Evolutionary conservation across 2,113 vertebrate species (phyloP).

Genomic region (Lasiurus borealis): DNA sequence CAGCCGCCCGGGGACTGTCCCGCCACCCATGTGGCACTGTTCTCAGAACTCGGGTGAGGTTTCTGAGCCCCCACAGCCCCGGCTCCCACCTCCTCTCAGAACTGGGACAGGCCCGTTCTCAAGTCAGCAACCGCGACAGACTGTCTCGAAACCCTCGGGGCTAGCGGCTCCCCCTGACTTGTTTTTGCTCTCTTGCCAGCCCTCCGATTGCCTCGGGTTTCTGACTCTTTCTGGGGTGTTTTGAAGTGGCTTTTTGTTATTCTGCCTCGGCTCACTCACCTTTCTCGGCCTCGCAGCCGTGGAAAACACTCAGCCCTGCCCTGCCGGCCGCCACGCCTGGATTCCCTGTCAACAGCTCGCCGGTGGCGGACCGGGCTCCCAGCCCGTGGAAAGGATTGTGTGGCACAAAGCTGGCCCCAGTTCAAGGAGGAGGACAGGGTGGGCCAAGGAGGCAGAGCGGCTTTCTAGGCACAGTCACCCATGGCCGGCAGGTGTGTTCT

Average conservation of each 20-base stretch:
- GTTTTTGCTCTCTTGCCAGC: conserved; percentile 75
- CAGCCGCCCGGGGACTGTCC: conserved; percentile 68
- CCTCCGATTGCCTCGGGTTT: conserved; percentile 61
- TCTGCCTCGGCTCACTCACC: conserved; percentile 48
- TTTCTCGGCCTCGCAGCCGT: conserved; percentile 55
- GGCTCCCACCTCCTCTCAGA: conserved; percentile 65
- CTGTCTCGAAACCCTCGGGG: conserved; percentile 63
- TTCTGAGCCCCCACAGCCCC: conserved; percentile 70
- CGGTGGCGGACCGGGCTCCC: not conserved
- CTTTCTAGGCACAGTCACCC: conserved; percentile 14
- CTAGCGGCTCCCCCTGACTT: conserved; percentile 69
- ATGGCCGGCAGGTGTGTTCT: too few relatives aligned
- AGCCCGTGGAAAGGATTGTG: not conserved
- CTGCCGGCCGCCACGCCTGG: not conserved
- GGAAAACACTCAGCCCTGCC: conserved; percentile 68
- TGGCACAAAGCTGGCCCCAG: not conserved
- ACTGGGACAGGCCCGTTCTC: conserved; percentile 76
- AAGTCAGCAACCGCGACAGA: conserved; percentile 69
- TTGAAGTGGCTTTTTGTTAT: conserved; percentile 86
- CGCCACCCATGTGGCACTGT: conserved; percentile 28
- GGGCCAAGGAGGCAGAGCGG: conserved; percentile 26
- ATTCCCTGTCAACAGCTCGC: conserved; percentile 65
- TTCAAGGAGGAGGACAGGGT: not conserved
- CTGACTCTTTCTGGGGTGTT: conserved; percentile 77
- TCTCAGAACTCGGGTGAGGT: conserved; percentile 79